phyloP scores from a whole-genome alignment of 2,888 invertebrate genomes.

The Bruchidius siliquastri region DNA sequence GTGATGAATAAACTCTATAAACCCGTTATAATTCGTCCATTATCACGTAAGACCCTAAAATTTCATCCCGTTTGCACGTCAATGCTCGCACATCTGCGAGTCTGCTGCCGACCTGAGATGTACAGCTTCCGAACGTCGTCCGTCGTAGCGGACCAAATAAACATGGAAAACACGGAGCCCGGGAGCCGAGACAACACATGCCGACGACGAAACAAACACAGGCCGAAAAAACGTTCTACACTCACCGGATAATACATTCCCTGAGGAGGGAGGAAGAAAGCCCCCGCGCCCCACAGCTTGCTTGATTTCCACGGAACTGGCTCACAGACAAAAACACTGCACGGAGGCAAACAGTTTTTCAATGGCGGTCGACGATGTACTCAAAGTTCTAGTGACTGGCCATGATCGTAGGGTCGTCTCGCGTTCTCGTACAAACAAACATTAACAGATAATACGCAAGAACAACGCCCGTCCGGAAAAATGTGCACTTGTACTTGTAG shows the following conservation, averaged over 20 bases:
- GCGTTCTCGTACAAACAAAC: neutral
- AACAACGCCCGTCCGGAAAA: conserved; percentile 36
- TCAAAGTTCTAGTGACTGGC: neutral
- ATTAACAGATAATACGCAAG: conserved; percentile 3
- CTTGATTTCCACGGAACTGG: conserved; percentile 56
- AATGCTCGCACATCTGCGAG: neutral
- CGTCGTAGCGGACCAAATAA: neutral
- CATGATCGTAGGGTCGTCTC: neutral
- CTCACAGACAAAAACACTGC: conserved; percentile 45
- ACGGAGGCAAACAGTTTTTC: conserved; percentile 26
- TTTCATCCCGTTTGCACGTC: neutral
- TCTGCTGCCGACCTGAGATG: neutral
- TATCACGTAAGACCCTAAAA: too few relatives aligned
- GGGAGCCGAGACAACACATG: too few relatives aligned
- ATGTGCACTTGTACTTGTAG: neutral
- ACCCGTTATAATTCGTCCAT: too few relatives aligned
- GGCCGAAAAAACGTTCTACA: conserved; percentile 33
- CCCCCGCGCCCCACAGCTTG: conserved; percentile 97
- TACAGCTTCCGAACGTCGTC: neutral
- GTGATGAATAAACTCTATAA: too few relatives aligned
- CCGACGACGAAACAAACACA: too few relatives aligned
- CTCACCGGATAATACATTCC: conserved; percentile 96
- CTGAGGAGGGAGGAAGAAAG: conserved; percentile 93
- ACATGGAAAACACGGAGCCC: neutral
- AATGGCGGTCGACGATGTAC: conserved; percentile 9